Percentiles rank a stretch among this genome's conserved stretches.
Conservation (phyloP, 2,113 vertebrate genomes). For the Microcebus griseorufus region DNA sequence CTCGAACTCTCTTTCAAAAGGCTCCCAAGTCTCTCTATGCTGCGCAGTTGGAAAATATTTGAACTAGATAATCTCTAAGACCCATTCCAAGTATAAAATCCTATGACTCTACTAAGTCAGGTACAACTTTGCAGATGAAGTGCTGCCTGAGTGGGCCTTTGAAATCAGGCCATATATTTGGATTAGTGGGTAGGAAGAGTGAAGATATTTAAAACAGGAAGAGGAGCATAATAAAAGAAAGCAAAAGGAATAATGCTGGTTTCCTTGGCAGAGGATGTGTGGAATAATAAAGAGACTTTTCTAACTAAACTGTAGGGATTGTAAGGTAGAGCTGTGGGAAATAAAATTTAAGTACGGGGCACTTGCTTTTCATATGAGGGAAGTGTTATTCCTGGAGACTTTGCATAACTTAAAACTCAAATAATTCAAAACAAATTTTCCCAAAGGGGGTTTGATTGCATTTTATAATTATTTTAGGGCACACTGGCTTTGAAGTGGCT, state of each 20-base stretch:
- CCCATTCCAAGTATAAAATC: conserved; percentile 13
- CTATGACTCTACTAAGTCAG: conserved; percentile 22
- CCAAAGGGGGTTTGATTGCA: not conserved
- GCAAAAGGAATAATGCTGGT: conserved; percentile 45
- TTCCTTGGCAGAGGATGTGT: conserved; percentile 65
- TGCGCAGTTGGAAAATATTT: conserved; percentile 50
- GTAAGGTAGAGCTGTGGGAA: conserved; percentile 65
- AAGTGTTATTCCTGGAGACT: conserved; percentile 76
- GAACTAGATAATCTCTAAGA: conserved; percentile 47
- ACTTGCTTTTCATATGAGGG: conserved; percentile 67
- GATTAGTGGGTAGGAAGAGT: conserved; percentile 61
- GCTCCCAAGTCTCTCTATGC: conserved; percentile 8
- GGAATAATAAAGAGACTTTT: conserved; percentile 64
- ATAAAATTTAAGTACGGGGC: conserved; percentile 57
- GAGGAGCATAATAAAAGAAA: conserved; percentile 48
- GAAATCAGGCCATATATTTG: conserved; percentile 30
- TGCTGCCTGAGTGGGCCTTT: conserved; percentile 16
- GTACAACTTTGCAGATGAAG: not conserved
- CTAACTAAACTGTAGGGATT: conserved; percentile 48
- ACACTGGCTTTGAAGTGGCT: conserved; percentile 46
- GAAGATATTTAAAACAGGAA: conserved; percentile 70
- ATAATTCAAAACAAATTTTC: conserved; percentile 69
- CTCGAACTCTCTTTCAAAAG: not conserved
- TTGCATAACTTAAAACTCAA: conserved; percentile 62
- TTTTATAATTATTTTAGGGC: conserved; percentile 58